Conservation (phyloP, 1,140 invertebrate genomes). For the Eupristina koningsbergeri region DNA sequence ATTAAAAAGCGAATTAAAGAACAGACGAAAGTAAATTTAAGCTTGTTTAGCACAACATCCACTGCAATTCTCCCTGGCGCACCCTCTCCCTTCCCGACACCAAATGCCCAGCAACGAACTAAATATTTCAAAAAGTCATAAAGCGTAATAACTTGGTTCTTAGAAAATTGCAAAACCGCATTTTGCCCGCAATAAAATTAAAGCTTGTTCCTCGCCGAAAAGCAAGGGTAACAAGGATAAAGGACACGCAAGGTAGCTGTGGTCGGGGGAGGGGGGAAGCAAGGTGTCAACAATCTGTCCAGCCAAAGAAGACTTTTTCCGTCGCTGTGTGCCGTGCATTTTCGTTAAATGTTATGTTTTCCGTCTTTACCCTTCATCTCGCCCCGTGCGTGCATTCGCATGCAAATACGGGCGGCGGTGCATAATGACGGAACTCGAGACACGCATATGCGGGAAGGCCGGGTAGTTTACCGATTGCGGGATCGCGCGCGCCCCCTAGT, state of each 20-base stretch:
- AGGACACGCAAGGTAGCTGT: not conserved
- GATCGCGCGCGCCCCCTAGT: no score
- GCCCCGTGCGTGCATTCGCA: constrained; percentile 19
- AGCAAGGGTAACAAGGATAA: not conserved
- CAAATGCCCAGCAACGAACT: not conserved
- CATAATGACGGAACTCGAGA: constrained; percentile 8
- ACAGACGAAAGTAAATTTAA: not conserved
- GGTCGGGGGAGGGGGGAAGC: not conserved
- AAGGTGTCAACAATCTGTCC: constrained; percentile 31
- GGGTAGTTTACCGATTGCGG: not conserved
- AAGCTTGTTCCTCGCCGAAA: constrained; percentile 12
- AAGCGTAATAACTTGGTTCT: constrained; percentile 29
- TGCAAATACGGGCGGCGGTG: constrained; percentile 19
- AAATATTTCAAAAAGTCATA: constrained; percentile 43
- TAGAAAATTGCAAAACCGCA: constrained; percentile 28
- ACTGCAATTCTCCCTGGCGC: not conserved
- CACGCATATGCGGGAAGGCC: not conserved
- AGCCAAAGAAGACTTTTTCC: constrained; percentile 16
- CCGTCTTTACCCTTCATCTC: not conserved
- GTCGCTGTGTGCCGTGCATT: not conserved
- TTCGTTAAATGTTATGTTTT: constrained; percentile 12
- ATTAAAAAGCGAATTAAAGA: not conserved
- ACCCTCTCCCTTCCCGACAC: not conserved
- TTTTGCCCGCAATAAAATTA: constrained; percentile 27
- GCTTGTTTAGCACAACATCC: not conserved